Base-by-base conservation (phyloP, 1,140 invertebrate species). In the Lycorma delicatula region DNA sequence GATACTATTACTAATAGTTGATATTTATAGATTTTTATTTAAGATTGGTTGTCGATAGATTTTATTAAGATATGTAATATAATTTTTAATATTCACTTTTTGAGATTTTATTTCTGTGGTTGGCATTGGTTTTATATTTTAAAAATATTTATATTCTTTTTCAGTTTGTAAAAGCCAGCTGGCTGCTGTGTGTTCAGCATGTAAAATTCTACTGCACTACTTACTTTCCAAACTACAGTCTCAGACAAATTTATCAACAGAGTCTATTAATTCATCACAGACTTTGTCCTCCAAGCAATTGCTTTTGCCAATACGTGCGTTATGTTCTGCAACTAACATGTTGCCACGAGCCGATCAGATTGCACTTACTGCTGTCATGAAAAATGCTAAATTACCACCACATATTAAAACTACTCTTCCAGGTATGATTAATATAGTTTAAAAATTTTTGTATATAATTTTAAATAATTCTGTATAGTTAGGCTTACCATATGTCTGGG, bases 121-220 rank as follows among this genome's bases (percentile, higher is more conserved):
- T n/a, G n/a, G n/a, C n/a, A n/a, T n/a, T n/a, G n/a, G n/a, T n/a
- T n/a, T n/a, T n/a, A n/a, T n/a, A n/a, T n/a, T n/a, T n/a, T n/a
- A n/a, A n/a, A n/a, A n/a, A n/a, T n/a, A n/a, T n/a, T n/a, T n/a
- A n/a, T 34, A n/a, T 38, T 38, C 3, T 38, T 38, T 63, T 72
- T 51, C 64, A 86, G 84, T 86, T 60, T 72, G 78, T 31, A 83
- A 82, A 64, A 78, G 74, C 59, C 78, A 82, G 67, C 71, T 86
- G 58, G 71, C 75, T 25, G 67, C 72, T 55, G 74, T 78, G 41
- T 76, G 74, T 55, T 71, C 75, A 68, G 81, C 81, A 44, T 81
- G 77, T 68, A 73, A 72, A 61, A 73, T 85, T 20, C 67, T 84
- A n/a, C 63, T 83, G 29, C 69, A 72, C 12, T 81, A 78, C 63